These are phyloP conservation scores for Porites divaricata DNA, from an alignment of 92 coral and sea anemone genomes.

Conservation along the genomic window DNA sequence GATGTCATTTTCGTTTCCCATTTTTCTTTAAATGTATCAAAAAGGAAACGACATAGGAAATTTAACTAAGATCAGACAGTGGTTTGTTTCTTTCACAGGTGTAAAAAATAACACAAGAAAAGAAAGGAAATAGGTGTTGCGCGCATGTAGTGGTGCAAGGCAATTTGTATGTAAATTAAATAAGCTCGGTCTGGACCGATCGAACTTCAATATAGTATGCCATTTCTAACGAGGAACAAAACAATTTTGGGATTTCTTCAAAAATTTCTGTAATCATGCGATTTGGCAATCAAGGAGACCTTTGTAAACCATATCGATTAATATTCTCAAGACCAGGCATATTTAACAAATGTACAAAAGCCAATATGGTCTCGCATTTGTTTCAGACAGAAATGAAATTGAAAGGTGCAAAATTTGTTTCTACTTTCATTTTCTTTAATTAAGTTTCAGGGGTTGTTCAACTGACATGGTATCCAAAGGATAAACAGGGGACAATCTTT, in stretches of 20 bases:
- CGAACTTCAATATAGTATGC: too few relatives aligned
- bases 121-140: neutral
- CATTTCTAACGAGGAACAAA: too few relatives aligned
- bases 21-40: neutral
- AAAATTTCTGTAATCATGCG: neutral
- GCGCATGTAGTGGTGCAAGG: too few relatives aligned
- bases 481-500: neutral
- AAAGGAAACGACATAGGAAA: neutral
- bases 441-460: neutral
- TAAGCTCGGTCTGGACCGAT: too few relatives aligned
- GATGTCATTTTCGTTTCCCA: too few relatives aligned
- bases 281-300: neutral
- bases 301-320: neutral
- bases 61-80: too few relatives aligned
- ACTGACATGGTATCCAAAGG: neutral
- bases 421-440: neutral
- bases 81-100: neutral
- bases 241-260: neutral
- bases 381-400: neutral
- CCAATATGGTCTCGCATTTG: neutral
- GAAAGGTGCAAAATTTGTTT: neutral
- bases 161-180: constrained; percentile 3
- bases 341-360: neutral
- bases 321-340: neutral
- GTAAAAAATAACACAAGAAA: neutral